Base-by-base conservation (phyloP, 2,888 invertebrate species). In the Agrotis clavis region DNA sequence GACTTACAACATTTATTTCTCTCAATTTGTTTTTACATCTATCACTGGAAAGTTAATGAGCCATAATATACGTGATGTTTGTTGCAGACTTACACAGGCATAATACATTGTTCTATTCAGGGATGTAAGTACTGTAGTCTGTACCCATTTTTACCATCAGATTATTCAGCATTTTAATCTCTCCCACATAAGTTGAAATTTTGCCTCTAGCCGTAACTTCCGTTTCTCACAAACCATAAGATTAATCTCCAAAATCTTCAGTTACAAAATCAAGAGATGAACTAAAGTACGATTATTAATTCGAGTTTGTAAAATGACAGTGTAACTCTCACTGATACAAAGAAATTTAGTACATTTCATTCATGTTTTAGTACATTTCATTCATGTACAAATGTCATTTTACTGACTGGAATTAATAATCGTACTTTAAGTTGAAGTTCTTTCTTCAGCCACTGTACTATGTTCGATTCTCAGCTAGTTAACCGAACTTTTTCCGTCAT, bases 401-500 rank as follows among this genome's bases (percentile, higher is more conserved):
- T n/a, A n/a, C n/a, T n/a, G n/a, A n/a, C n/a, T n/a, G n/a, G n/a
- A n/a, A n/a, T n/a, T n/a, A n/a, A n/a, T n/a, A n/a, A n/a, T n/a
- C n/a, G n/a, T n/a, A n/a, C n/a, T n/a, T n/a, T n/a, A 66, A 79
- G 45, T 51, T 82, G 16, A 53, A 57, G 63, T 48, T 62, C 53
- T 54, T 79, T 51, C 66, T 64, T 30, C 56, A 54, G 11, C 54
- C 7, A 48, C 7, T 47, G n/a, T 35, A 70, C 74, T 83, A 45
- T 71, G 82, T 84, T 82, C 82, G 72, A 63, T 73, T 70, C 70
- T 62, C 64, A 53, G 51, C 84, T 81, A 81, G 81, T 80, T 83
- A 83, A 67, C 77, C 74, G 56, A 69, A 85, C 74, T 73, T 86
- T 88, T 88, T 88, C 83, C 87, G 86, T 87, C 83, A 87, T 83